phyloP scores from a whole-genome alignment of 2,113 vertebrate genomes.

The Rhabdomys dilectus region DNA sequence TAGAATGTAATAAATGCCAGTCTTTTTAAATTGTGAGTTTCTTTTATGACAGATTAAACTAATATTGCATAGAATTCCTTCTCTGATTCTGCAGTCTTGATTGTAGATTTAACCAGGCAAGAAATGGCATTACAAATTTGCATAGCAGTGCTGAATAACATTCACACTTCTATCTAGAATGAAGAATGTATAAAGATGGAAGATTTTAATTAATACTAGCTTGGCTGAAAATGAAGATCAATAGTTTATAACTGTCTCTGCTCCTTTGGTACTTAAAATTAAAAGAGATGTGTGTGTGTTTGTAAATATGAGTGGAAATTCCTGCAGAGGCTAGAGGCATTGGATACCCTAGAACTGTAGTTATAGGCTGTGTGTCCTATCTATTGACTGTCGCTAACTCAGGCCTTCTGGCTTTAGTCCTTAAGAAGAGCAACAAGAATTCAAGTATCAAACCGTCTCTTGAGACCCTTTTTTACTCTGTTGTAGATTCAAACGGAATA shows the following conservation, averaged over 20 bases:
- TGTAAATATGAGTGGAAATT: too few species aligned
- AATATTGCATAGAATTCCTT: neutral
- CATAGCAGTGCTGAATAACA: neutral
- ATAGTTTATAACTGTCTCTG: neutral
- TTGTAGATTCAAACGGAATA: neutral
- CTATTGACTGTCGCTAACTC: neutral
- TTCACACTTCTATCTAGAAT: neutral
- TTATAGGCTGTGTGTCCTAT: neutral
- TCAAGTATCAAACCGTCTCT: neutral
- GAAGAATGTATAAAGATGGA: neutral
- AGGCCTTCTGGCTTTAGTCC: neutral
- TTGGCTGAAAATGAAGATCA: constrained; percentile 6
- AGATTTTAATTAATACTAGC: neutral
- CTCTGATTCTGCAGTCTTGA: neutral
- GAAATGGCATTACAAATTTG: neutral
- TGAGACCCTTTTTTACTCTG: rapidly evolving
- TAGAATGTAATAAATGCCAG: neutral
- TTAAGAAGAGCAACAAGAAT: neutral
- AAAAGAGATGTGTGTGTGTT: neutral
- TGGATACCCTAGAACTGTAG: neutral
- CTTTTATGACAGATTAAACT: neutral
- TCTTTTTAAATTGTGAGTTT: neutral
- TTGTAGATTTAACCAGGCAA: neutral
- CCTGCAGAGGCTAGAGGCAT: too few species aligned
- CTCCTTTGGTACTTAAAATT: neutral